phyloP scores from a whole-genome alignment of 2,113 vertebrate genomes.

The Pampusana beccarii region DNA sequence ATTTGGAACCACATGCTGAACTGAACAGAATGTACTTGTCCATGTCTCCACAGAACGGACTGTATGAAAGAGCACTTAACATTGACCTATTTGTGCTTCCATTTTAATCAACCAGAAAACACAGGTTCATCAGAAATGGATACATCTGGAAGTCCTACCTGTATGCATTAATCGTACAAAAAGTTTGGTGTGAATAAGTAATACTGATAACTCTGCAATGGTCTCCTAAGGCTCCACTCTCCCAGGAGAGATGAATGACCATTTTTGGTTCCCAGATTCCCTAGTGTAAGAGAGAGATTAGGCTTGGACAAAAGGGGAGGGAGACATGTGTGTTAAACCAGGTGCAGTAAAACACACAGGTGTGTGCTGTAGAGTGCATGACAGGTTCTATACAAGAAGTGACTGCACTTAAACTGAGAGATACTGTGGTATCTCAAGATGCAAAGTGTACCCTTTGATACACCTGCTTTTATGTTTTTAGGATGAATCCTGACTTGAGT shows the following conservation, averaged over 20 bases:
- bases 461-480: background rate
- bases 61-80: slow-evolving; percentile 29
- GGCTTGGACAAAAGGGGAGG: background rate
- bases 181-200: background rate
- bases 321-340: background rate
- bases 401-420: background rate
- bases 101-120: background rate
- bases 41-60: background rate
- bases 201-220: background rate
- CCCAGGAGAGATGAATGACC: background rate
- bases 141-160: background rate
- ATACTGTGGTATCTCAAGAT: background rate
- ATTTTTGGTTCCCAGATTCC: background rate
- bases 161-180: rapidly evolving
- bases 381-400: background rate
- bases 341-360: background rate
- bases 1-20: background rate
- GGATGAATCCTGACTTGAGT: background rate
- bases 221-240: background rate
- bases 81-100: background rate
- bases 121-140: background rate
- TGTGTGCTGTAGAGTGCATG: background rate
- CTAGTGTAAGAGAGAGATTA: background rate
- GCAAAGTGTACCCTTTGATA: background rate
- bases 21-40: background rate